Base-by-base conservation (phyloP, 2,113 vertebrate species). In the rat (Rattus norvegicus) region DNA sequence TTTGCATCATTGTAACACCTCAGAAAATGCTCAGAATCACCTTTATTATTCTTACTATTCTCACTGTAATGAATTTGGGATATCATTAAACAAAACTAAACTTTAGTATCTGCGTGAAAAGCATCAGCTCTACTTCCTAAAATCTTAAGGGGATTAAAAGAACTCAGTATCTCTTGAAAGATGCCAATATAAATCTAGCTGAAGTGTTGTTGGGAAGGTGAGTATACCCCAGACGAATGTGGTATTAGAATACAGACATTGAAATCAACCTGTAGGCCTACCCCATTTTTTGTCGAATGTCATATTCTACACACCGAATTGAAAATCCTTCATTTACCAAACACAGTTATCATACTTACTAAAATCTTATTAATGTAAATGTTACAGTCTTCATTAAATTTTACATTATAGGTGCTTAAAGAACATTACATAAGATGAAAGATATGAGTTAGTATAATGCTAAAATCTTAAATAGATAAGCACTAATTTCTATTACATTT, bases 21-120 rank as follows among this genome's bases (percentile, higher is more conserved):
- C 47, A 52, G 6, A 7, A 47, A 70, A 43, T 59, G 2, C 3
- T 92, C 7, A 1, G 33, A 79, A 54, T 91, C 88, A 75, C 75
- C 49, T 13, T 43, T 17, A 30, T 77, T 52, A 30, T 30, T 77
- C 7, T 14, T 3, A 56, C 0, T 63, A 30, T 30, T 77, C 7
- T 14, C 2, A 56, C 0, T 63, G 7, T 1, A 36, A 22, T 63
- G 73, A 52, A 72, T 79, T 70, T 36, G 72, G 75, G 69, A 14
- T 59, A 67, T 83, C 20, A 61, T 70, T 90, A 92, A 96, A 49
- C 56, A 63, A 84, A 93, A 63, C 59, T 7, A 86, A 93, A 90
- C 30, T 7, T 59, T 20, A 81, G n/a, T 54, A 13, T 87, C 22
- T 36, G 49, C 72, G 81, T 33, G 49, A 95, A 86, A 96, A 63